Evolutionary conservation across 2,888 invertebrate species (phyloP), one percentile per base, ranked within the genome.

Genomic region (Coelinius sp.): DNA sequence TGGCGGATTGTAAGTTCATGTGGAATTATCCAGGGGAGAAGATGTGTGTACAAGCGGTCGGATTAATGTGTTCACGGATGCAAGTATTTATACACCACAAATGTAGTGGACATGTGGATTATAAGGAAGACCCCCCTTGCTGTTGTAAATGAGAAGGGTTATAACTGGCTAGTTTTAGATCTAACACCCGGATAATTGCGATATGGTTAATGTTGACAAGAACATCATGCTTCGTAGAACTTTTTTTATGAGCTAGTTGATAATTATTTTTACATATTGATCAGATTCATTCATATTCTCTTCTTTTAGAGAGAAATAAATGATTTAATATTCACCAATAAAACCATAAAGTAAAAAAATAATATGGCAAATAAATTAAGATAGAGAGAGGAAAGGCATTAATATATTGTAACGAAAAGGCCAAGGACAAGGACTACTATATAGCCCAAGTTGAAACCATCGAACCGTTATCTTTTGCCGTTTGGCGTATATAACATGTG

Each of bases 371-470:
- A n/a, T n/a, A n/a, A n/a, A n/a, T n/a, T n/a, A 25, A 53, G 31
- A 7, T 17, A 17, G 17, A 20, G 17, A 56, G 27, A 56, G 31
- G 1, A 14, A 17, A 31, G 10, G 20, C 35, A 35, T 59, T 59
- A 27, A 59, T 31, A 35, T 31, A 59, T 17, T 12, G 59, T 17
- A 49, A 49, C 46, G 59, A 59, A 59, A 53, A 59, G 59, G 59
- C 59, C 59, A 59, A 59, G 59, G 59, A 59, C 59, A 59, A 59
- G 59, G 59, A 59, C 59, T 59, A 53, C 53, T 53, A 53, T 53
- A 53, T 53, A 53, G n/a, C n/a, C 53, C 27, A n/a, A 53, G 27
- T 24, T 53, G 25, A 53, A 35, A 59, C 31, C 31, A 35, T 35
- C 35, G 31, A 59, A 59, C 59, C 59, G 59, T 59, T 59, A 59